Percentiles rank a stretch among this genome's conserved stretches.
These are phyloP conservation scores for Perithous albicinctus DNA, from an alignment of 2,888 invertebrate genomes.

Conservation along the genomic window DNA sequence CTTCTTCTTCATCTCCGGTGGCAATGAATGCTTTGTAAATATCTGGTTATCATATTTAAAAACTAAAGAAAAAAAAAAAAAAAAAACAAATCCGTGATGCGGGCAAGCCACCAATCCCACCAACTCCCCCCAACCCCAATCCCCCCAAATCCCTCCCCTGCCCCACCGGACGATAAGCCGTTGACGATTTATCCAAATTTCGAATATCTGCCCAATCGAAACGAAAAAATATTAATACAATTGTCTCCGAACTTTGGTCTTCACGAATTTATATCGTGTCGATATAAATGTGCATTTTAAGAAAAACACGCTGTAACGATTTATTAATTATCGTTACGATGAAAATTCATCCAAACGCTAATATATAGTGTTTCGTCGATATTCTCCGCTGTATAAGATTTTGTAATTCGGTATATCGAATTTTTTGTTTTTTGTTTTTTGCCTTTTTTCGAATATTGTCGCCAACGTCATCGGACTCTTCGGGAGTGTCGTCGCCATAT, in stretches of 20 bases:
- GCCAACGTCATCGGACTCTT: constrained; percentile 47
- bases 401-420: constrained; percentile 50
- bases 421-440: no score
- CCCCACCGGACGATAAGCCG: constrained; percentile 49
- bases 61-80: no score
- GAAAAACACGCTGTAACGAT: constrained; percentile 31
- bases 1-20: constrained; percentile 65
- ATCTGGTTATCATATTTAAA: constrained; percentile 65
- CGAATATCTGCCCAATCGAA: constrained; percentile 42
- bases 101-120: constrained; percentile 36
- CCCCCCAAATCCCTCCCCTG: not conserved
- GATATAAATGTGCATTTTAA: constrained; percentile 46
- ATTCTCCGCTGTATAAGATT: constrained; percentile 51
- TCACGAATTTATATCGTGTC: constrained; percentile 45
- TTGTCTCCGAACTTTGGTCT: constrained; percentile 56
- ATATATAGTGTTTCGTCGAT: constrained; percentile 16
- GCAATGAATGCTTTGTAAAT: constrained; percentile 68
- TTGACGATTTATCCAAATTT: constrained; percentile 55
- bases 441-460: constrained; percentile 52
- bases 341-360: not conserved
- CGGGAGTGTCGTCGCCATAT: constrained; percentile 8
- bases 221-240: constrained; percentile 16
- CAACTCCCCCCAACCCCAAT: constrained; percentile 1
- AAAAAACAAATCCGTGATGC: constrained; percentile 10
- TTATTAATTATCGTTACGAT: constrained; percentile 47